phyloP scores from a whole-genome alignment of 2,888 invertebrate species.

The Hirtodrosophila histrioides region DNA sequence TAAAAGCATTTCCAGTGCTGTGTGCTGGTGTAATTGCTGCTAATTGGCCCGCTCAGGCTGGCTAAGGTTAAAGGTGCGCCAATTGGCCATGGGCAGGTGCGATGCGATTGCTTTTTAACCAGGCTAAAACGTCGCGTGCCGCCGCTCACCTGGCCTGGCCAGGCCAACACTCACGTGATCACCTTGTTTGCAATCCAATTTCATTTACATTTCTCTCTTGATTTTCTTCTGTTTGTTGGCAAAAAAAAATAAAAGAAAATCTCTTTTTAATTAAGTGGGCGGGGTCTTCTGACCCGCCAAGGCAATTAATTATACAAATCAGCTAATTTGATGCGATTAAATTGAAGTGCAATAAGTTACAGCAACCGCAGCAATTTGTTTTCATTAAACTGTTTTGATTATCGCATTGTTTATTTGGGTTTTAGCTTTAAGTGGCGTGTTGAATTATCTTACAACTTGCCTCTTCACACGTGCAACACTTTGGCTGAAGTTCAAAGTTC shows the following conservation, averaged over 20 bases:
- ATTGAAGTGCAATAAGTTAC: slow-evolving; percentile 26
- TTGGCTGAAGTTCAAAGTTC: slow-evolving; percentile 36
- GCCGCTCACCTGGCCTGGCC: slow-evolving; percentile 17
- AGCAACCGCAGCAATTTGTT: slow-evolving; percentile 15
- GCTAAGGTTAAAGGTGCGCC: slow-evolving; percentile 68
- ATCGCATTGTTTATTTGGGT: slow-evolving; percentile 31
- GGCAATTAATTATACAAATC: slow-evolving; percentile 52
- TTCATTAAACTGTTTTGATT: slow-evolving; percentile 9
- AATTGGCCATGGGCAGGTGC: slow-evolving; percentile 56
- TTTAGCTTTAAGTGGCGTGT: slow-evolving; percentile 18
- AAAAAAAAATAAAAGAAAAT: slow-evolving; percentile 5
- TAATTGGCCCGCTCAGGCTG: slow-evolving; percentile 48
- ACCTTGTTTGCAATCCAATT: slow-evolving; percentile 13
- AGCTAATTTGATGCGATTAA: slow-evolving; percentile 20
- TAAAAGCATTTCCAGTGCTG: slow-evolving; percentile 34
- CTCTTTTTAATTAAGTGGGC: slow-evolving; percentile 34
- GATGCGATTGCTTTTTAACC: slow-evolving; percentile 48
- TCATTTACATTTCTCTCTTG: slow-evolving; percentile 3
- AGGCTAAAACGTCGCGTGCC: slow-evolving; percentile 49
- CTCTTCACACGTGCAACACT: slow-evolving; percentile 15
- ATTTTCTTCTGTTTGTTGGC: slow-evolving; percentile 1
- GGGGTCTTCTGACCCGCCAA: slow-evolving; percentile 15
- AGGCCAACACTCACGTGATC: slow-evolving; percentile 28
- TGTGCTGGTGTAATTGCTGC: slow-evolving; percentile 53
- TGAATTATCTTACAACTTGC: slow-evolving; percentile 21